Conservation (phyloP, 2,888 invertebrate species). For the Hesperia comma region DNA sequence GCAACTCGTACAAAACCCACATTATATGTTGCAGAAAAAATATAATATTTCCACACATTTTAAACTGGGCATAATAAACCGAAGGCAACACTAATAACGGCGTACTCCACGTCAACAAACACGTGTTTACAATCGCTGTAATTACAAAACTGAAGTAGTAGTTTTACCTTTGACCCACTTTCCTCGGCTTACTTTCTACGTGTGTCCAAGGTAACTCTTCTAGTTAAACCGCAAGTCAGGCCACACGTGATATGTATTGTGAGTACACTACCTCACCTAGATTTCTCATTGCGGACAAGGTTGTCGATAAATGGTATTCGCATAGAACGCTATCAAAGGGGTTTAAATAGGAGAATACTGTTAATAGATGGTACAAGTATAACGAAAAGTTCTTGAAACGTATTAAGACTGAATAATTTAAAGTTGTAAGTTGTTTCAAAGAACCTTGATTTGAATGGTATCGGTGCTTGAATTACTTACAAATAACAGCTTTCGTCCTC, state of each 20-base stretch:
- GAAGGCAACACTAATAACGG: constrained; percentile 25
- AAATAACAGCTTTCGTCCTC: too few relatives aligned
- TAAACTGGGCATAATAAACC: constrained; percentile 3
- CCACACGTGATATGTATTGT: constrained; percentile 1
- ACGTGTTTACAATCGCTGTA: constrained; percentile 33
- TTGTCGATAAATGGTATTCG: constrained; percentile 5
- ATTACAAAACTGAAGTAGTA: constrained; percentile 30
- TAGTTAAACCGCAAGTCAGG: constrained; percentile 26
- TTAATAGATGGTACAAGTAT: neutral
- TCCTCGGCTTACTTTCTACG: constrained; percentile 27
- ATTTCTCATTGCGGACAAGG: constrained; percentile 8
- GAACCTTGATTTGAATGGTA: neutral
- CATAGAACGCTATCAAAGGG: neutral
- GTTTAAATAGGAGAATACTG: neutral
- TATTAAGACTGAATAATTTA: neutral
- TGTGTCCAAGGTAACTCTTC: constrained; percentile 31
- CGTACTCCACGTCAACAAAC: constrained; percentile 23
- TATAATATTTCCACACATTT: constrained; percentile 9
- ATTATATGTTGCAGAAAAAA: neutral
- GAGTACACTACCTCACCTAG: constrained; percentile 8
- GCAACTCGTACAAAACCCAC: neutral
- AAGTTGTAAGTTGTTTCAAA: neutral
- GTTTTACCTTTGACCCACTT: constrained; percentile 36
- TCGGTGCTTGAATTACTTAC: neutral
- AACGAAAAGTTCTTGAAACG: neutral